Evolutionary conservation across 2,888 invertebrate genomes (phyloP).

Genomic region (Chydorus sphaericus): DNA sequence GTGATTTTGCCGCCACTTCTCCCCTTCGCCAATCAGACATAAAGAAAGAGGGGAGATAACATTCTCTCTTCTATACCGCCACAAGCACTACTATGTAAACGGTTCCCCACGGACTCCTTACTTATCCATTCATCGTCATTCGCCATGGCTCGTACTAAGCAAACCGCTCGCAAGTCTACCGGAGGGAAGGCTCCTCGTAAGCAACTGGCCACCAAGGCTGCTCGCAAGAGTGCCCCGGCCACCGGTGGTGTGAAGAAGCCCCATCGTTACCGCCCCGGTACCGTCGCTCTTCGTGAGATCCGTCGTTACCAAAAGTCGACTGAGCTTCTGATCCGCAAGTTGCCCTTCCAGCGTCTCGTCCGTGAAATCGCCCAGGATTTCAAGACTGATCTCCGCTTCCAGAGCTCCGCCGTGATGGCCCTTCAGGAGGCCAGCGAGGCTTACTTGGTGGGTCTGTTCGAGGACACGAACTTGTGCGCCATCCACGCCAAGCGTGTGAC

Average conservation of each 20-base stretch:
- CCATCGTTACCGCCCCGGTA: conserved; percentile 35
- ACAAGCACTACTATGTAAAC: too few species aligned
- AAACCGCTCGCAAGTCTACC: conserved; percentile 91
- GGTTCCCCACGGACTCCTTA: too few species aligned
- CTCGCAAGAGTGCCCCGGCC: conserved; percentile 53
- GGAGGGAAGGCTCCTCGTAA: conserved; percentile 95
- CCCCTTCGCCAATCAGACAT: too few species aligned
- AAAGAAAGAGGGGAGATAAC: too few species aligned
- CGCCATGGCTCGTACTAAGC: conserved; percentile 89
- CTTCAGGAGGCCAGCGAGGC: conserved; percentile 72
- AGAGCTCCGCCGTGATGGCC: conserved; percentile 15
- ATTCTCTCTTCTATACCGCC: too few species aligned
- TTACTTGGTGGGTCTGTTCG: conserved; percentile 85
- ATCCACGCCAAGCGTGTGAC: conserved; percentile 95
- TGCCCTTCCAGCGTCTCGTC: conserved; percentile 35
- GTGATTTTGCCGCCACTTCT: too few species aligned
- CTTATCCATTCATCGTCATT: background rate
- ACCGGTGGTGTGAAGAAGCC: conserved; percentile 38
- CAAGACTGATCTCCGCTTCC: conserved; percentile 19
- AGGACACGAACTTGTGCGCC: conserved; percentile 94
- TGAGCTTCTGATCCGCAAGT: conserved; percentile 35
- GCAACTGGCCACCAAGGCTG: conserved; percentile 84
- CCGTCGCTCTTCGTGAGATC: conserved; percentile 37
- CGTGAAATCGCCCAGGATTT: conserved; percentile 31
- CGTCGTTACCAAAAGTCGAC: conserved; percentile 37